Evolutionary conservation across 2,797 vertebrate genomes (phyloP), one percentile per base, ranked within the genome.

Genomic region (Austrolebias charrua): DNA sequence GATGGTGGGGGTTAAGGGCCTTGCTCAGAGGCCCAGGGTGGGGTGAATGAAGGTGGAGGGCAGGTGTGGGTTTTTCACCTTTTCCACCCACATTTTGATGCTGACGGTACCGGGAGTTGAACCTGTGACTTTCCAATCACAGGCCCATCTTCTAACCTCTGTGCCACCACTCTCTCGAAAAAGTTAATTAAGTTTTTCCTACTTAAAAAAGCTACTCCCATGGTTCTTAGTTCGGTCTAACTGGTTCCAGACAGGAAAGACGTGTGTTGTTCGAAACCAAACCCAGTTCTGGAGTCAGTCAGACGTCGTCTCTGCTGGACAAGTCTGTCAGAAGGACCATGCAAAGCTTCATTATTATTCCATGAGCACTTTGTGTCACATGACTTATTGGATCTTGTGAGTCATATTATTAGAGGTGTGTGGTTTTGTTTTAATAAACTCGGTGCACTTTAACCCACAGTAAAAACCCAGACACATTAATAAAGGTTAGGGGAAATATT

Each of bases 301-400:
- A 16, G 20, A 47, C 64, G 16, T 33, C 8, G 19, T 63, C 44
- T 40, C 66, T 68, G 43, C 42, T 44, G 58, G 46, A 71, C 45
- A 60, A 59, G 49, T 33, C 8, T 40, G 71, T 56, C 46, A 62
- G 61, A 47, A 46, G 66, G 75, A 75, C 42, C 0, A 64, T 43
- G 71, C 61, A 68, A 64, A 42, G 44, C 61, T 12, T 80, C 59
- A 80, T 86, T 59, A 78, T 73, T 82, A 76, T 82, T 88, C 85
- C 48, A 87, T 85, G 62, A 68, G 40, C n/a, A 44, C 28, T 59
- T 47, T 44, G 46, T 48, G 71, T 75, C 78, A 81, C 77, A 76
- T 90, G 84, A 84, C 69, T 89, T 89, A 69, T 80, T 74, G 81
- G 73, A 88, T 51, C 28, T 29, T 40, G 63, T 89, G 87, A 88